Evolutionary conservation across 2,888 invertebrate genomes (phyloP).

Genomic region (Leptopilina syphax): DNA sequence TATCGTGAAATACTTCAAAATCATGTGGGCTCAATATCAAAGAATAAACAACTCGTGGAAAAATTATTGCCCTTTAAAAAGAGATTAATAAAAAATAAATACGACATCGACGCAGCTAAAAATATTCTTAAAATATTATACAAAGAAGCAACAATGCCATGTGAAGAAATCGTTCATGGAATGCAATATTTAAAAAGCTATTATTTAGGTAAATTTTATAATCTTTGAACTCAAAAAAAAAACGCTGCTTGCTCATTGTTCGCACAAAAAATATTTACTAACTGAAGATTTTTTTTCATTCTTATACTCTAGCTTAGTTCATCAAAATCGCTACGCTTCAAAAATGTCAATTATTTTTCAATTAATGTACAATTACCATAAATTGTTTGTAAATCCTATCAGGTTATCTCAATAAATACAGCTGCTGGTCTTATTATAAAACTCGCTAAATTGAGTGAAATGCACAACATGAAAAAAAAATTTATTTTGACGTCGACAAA

Average conservation of each 20-base stretch:
- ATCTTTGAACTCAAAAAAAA: slow-evolving; percentile 4
- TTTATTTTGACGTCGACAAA: slow-evolving; percentile 24
- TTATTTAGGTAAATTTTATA: slow-evolving; percentile 74
- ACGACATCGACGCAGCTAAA: slow-evolving; percentile 73
- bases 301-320: neutral
- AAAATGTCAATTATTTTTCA: neutral
- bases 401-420: slow-evolving; percentile 29
- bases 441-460: slow-evolving; percentile 33
- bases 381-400: slow-evolving; percentile 7
- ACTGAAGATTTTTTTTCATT: slow-evolving; percentile 11
- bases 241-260: neutral
- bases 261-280: neutral
- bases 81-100: slow-evolving; percentile 68
- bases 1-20: slow-evolving; percentile 68
- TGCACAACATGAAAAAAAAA: slow-evolving; percentile 18
- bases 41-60: slow-evolving; percentile 67
- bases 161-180: slow-evolving; percentile 73
- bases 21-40: slow-evolving; percentile 70
- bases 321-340: slow-evolving; percentile 19
- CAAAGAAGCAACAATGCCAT: slow-evolving; percentile 68
- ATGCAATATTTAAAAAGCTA: slow-evolving; percentile 73
- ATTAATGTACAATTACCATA: neutral
- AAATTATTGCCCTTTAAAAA: slow-evolving; percentile 69
- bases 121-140: slow-evolving; percentile 66
- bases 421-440: slow-evolving; percentile 28